These are phyloP conservation scores for Syrmaticus mikado DNA, from an alignment of 2,113 vertebrate genomes.

Conservation along the genomic window DNA sequence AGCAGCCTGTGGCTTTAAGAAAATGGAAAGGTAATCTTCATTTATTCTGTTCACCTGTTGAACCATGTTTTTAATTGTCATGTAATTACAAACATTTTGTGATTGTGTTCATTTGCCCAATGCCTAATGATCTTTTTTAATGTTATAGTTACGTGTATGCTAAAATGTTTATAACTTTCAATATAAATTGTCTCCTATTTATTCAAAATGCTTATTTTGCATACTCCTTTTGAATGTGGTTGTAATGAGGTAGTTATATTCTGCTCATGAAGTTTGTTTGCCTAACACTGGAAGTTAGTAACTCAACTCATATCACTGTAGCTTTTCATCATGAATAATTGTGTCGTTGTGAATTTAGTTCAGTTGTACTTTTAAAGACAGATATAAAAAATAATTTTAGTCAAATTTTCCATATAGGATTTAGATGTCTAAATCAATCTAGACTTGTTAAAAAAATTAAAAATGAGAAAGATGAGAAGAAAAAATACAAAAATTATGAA, in stretches of 20 bases:
- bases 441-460: neutral
- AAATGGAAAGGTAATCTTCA: neutral
- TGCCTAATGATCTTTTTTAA: neutral
- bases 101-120: slow-evolving; percentile 10
- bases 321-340: neutral
- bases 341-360: neutral
- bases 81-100: neutral
- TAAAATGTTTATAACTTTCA: neutral
- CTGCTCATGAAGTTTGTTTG: neutral
- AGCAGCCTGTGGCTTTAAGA: neutral
- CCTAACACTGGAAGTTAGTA: neutral
- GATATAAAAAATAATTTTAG: neutral
- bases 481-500: neutral
- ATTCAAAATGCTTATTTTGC: neutral
- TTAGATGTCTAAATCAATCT: neutral
- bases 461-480: neutral
- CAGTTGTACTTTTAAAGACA: neutral
- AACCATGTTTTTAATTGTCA: slow-evolving; percentile 1
- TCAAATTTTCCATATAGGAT: neutral
- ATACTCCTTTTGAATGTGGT: neutral
- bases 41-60: slow-evolving; percentile 16
- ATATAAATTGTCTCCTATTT: neutral
- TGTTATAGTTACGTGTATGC: neutral
- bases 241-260: neutral
- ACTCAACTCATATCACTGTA: neutral